These are phyloP conservation scores for Drosophila borborema DNA, from an alignment of 2,888 invertebrate genomes.

Conservation along the genomic window DNA sequence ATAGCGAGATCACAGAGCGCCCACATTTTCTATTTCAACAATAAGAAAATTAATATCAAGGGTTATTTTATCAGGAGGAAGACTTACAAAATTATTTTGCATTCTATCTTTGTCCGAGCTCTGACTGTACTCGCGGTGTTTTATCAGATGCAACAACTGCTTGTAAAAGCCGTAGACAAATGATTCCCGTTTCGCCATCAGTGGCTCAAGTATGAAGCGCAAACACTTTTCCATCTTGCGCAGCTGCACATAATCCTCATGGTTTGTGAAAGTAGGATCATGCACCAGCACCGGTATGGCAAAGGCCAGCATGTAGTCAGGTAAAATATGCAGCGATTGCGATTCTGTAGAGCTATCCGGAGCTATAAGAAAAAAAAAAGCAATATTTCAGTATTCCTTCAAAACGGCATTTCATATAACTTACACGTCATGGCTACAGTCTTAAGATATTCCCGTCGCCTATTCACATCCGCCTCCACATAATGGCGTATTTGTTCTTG, in stretches of 20 bases:
- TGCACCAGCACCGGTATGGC: slow-evolving; percentile 98
- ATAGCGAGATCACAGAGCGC: slow-evolving; percentile 97
- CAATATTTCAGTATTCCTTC: neutral
- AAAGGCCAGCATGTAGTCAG: slow-evolving; percentile 98
- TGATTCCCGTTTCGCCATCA: slow-evolving; percentile 96
- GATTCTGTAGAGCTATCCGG: slow-evolving; percentile 83
- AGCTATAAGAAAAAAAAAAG: slow-evolving; percentile 46
- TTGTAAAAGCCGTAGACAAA: slow-evolving; percentile 98
- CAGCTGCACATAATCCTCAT: slow-evolving; percentile 91
- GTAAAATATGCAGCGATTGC: slow-evolving; percentile 94
- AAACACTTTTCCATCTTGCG: slow-evolving; percentile 93
- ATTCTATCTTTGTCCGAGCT: slow-evolving; percentile 90
- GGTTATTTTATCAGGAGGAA: neutral
- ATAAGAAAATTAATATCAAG: slow-evolving; percentile 5
- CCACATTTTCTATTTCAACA: slow-evolving; percentile 93
- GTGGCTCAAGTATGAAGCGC: slow-evolving; percentile 97
- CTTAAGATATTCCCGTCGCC: slow-evolving; percentile 96
- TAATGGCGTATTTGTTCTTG: slow-evolving; percentile 89
- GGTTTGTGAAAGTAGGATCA: slow-evolving; percentile 92
- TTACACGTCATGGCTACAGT: slow-evolving; percentile 88
- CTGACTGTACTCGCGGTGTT: slow-evolving; percentile 94
- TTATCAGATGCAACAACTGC: slow-evolving; percentile 96
- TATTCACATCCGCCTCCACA: slow-evolving; percentile 95
- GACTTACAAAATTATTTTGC: slow-evolving; percentile 65
- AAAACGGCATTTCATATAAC: slow-evolving; percentile 3